phyloP scores from a whole-genome alignment of 2,113 vertebrate genomes.

The Sceloporus undulatus region DNA sequence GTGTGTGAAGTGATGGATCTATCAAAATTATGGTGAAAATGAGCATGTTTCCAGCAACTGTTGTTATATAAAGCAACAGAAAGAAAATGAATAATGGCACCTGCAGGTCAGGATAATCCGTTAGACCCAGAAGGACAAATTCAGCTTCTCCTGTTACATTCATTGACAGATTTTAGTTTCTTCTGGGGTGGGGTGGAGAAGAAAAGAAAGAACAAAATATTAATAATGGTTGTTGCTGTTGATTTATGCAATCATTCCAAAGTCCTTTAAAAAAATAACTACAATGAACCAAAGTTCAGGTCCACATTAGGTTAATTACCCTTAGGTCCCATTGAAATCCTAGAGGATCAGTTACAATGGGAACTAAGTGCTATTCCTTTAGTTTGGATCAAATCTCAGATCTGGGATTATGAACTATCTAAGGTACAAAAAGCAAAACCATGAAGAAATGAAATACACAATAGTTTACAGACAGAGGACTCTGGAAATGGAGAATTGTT shows the following conservation, averaged over 20 bases:
- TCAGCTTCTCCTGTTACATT: conserved; percentile 37
- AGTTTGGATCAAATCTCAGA: no score
- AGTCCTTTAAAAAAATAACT: neutral
- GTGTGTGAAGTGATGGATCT: conserved; percentile 3
- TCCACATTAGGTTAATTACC: neutral
- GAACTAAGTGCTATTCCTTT: no score
- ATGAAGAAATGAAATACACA: no score
- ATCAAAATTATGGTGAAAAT: conserved; percentile 22
- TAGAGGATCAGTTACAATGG: no score
- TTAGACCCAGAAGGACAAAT: conserved; percentile 55
- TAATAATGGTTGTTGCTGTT: neutral
- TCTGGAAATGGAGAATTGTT: no score
- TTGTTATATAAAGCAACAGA: conserved; percentile 27
- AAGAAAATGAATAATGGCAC: conserved; percentile 40
- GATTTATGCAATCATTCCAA: neutral
- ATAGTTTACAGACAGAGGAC: no score
- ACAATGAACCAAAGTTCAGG: neutral
- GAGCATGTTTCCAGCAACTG: conserved; percentile 32
- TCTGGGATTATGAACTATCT: no score
- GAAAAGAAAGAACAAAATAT: neutral
- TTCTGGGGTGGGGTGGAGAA: conserved; percentile 31
- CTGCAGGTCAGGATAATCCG: conserved; percentile 27
- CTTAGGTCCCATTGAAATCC: neutral
- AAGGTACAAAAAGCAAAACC: no score
- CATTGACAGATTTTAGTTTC: conserved; percentile 22